Evolutionary conservation across 2,797 vertebrate genomes (phyloP).

Genomic region (Centropyge bicolor): DNA sequence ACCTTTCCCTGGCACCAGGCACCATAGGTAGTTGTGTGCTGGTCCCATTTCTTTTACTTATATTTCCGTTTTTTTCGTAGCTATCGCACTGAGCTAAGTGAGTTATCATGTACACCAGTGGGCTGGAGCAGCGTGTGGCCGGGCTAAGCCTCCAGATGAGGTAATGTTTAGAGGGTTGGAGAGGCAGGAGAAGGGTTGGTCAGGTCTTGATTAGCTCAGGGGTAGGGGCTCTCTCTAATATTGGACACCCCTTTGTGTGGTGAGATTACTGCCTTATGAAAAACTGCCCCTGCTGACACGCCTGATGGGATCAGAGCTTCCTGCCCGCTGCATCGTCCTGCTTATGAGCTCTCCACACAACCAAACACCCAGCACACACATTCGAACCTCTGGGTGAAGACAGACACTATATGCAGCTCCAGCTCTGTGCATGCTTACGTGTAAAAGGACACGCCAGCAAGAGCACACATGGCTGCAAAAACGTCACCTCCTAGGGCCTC

Average conservation of each 20-base stretch:
- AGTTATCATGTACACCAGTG: constrained; percentile 77
- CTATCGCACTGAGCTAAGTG: constrained; percentile 73
- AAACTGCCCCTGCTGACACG: constrained; percentile 80
- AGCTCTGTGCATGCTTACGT: constrained; percentile 5
- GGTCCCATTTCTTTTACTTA: constrained; percentile 71
- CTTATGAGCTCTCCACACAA: constrained; percentile 62
- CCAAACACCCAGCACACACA: constrained; percentile 45
- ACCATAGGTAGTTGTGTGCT: constrained; percentile 69
- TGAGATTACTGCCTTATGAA: constrained; percentile 85
- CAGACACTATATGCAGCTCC: constrained; percentile 14
- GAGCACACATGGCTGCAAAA: constrained; percentile 13
- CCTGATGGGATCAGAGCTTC: constrained; percentile 82
- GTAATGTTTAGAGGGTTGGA: constrained; percentile 75
- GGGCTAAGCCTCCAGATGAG: constrained; percentile 77
- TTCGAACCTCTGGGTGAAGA: constrained; percentile 17
- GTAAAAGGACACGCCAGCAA: constrained; percentile 15
- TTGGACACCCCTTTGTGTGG: constrained; percentile 81
- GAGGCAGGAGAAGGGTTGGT: constrained; percentile 67
- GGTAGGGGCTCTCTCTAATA: constrained; percentile 79
- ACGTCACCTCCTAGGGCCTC: constrained; percentile 28
- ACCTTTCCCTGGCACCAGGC: constrained; percentile 75
- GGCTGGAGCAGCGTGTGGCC: constrained; percentile 68
- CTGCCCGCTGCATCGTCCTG: constrained; percentile 69
- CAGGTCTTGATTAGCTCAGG: constrained; percentile 81
- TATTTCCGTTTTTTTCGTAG: constrained; percentile 57